Evolutionary conservation across 2,888 invertebrate species (phyloP).

Genomic region (Dioctria rufipes): DNA sequence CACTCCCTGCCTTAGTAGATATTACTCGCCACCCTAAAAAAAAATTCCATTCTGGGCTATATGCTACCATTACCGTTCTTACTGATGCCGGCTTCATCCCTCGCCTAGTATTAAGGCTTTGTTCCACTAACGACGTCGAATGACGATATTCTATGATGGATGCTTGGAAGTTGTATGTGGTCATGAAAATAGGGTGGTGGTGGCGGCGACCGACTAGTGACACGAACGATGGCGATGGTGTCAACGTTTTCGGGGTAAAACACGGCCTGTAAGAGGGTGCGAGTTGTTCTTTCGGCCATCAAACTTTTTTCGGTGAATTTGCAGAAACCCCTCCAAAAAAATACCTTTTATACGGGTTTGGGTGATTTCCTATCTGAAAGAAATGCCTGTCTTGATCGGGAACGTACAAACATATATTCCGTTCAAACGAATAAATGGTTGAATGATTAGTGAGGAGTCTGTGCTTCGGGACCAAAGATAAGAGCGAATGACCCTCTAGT

Average conservation of each 20-base stretch:
- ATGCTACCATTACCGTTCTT: constrained; percentile 32
- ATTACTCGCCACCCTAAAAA: constrained; percentile 7
- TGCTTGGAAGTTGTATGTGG: constrained; percentile 50
- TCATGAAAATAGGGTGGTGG: constrained; percentile 40
- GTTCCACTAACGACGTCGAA: constrained; percentile 52
- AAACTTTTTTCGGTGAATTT: constrained; percentile 26
- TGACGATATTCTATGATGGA: constrained; percentile 48
- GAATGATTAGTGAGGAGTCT: constrained; percentile 47
- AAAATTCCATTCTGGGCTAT: constrained; percentile 22
- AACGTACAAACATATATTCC: constrained; percentile 4
- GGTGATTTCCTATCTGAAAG: constrained; percentile 25
- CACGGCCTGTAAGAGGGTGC: constrained; percentile 48
- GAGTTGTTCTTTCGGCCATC: constrained; percentile 50
- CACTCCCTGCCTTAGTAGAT: constrained; percentile 32
- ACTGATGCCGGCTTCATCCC: background rate
- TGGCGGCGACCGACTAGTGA: too few relatives aligned
- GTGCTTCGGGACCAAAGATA: constrained; percentile 40
- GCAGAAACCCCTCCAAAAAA: constrained; percentile 13
- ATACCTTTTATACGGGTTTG: constrained; percentile 29
- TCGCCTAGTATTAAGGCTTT: constrained; percentile 32
- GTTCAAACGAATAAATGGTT: constrained; percentile 53
- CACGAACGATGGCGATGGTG: constrained; percentile 12
- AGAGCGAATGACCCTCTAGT: constrained; percentile 44
- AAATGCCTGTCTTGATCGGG: constrained; percentile 45
- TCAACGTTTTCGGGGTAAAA: constrained; percentile 22